These are phyloP conservation scores for Trachymyrmex cornetzi DNA, from an alignment of 1,140 invertebrate species.

Conservation along the genomic window DNA sequence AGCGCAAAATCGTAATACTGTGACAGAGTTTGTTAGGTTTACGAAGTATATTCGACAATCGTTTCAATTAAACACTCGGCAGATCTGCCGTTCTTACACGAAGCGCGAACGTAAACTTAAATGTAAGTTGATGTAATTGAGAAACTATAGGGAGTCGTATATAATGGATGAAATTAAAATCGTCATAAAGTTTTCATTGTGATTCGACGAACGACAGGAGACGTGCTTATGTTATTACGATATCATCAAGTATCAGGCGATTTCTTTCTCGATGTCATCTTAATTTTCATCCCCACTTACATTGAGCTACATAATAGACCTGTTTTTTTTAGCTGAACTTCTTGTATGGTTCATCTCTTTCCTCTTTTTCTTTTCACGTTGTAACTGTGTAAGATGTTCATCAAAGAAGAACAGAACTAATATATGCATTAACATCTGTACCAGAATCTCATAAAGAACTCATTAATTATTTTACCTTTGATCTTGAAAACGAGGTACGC, in stretches of 20 bases:
- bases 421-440: neutral
- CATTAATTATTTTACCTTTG: neutral
- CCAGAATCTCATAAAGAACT: neutral
- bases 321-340: too few relatives aligned
- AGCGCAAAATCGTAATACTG: conserved; percentile 45
- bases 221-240: conserved; percentile 24
- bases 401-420: neutral
- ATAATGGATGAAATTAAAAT: conserved; percentile 63
- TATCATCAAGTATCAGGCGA: conserved; percentile 22
- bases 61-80: conserved; percentile 65
- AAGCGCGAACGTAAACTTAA: conserved; percentile 37
- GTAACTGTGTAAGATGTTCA: too few relatives aligned
- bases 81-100: conserved; percentile 43
- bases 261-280: conserved; percentile 32
- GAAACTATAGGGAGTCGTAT: conserved; percentile 41
- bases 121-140: conserved; percentile 55
- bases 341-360: too few relatives aligned
- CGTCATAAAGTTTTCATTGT: conserved; percentile 29
- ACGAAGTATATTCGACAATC: conserved; percentile 60
- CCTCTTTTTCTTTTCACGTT: too few relatives aligned
- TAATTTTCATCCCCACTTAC: conserved; percentile 9
- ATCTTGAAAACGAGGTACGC: neutral
- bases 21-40: conserved; percentile 47
- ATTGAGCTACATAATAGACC: too few relatives aligned
- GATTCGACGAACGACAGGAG: conserved; percentile 28